phyloP scores from a whole-genome alignment of 1,140 invertebrate species.

The Euura saliciscinereae region DNA sequence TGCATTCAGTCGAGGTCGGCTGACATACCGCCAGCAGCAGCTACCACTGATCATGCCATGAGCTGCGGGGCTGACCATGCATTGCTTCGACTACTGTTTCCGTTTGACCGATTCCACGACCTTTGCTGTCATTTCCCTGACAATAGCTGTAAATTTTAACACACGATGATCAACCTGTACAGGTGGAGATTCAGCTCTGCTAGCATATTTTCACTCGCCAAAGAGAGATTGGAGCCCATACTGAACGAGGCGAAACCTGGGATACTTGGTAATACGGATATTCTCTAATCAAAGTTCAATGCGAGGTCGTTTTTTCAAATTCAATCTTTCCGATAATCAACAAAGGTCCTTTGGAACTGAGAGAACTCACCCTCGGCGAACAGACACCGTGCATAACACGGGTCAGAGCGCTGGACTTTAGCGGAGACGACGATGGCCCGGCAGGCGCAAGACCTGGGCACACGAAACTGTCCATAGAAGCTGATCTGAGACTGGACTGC shows the following conservation, averaged over 20 bases:
- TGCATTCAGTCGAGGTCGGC: too few relatives aligned
- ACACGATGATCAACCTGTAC: background rate
- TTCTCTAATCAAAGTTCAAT: background rate
- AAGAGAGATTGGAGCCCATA: slow-evolving; percentile 59
- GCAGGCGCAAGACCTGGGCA: slow-evolving; percentile 29
- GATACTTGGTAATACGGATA: slow-evolving; percentile 55
- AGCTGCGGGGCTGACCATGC: too few relatives aligned
- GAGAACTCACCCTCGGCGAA: slow-evolving; percentile 53
- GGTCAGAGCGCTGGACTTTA: slow-evolving; percentile 50
- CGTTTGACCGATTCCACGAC: too few relatives aligned
- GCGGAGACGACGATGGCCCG: slow-evolving; percentile 39
- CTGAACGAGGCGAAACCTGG: slow-evolving; percentile 59
- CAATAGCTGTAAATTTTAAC: too few relatives aligned
- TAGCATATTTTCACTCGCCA: slow-evolving; percentile 59
- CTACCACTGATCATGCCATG: too few relatives aligned
- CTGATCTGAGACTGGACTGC: slow-evolving; percentile 57
- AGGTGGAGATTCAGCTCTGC: slow-evolving; percentile 65
- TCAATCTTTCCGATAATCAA: background rate
- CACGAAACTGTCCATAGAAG: slow-evolving; percentile 58
- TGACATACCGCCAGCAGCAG: too few relatives aligned
- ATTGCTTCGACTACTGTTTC: too few relatives aligned
- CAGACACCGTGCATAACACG: slow-evolving; percentile 55
- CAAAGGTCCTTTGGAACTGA: slow-evolving; percentile 48
- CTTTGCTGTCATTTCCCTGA: too few relatives aligned
- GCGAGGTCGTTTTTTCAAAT: slow-evolving; percentile 10